These are phyloP conservation scores for Parauchenoglanis ngamensis DNA, from an alignment of 2,797 vertebrate species.

Conservation along the genomic window DNA sequence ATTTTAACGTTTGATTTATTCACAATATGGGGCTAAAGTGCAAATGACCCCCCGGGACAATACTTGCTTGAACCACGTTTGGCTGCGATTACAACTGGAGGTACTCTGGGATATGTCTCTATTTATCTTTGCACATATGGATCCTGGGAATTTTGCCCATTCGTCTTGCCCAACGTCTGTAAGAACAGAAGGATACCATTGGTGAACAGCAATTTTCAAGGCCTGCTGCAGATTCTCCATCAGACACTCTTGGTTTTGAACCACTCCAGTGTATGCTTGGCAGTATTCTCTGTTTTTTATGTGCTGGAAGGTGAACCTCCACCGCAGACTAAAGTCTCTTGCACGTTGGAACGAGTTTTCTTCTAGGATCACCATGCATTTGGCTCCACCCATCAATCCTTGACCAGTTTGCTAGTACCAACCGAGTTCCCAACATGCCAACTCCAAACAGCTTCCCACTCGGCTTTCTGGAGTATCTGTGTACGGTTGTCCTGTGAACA, in stretches of 20 bases:
- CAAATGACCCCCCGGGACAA: not conserved
- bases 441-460: no score
- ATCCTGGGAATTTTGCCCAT: not conserved
- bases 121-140: not conserved
- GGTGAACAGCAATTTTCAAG: not conserved
- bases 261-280: not conserved
- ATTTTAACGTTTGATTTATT: not conserved
- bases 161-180: not conserved
- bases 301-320: not conserved
- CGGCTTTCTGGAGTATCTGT: not conserved
- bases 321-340: not conserved
- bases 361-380: not conserved
- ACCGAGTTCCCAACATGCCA: not conserved
- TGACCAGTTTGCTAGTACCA: not conserved
- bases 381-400: not conserved
- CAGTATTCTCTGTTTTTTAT: not conserved
- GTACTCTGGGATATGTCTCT: not conserved
- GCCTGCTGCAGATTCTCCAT: not conserved
- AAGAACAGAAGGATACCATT: not conserved
- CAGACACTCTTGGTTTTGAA: not conserved
- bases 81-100: not conserved
- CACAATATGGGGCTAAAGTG: not conserved
- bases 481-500: not conserved
- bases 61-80: not conserved
- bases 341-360: not conserved